phyloP scores from a whole-genome alignment of 2,797 vertebrate genomes.

The Anabas testudineus region DNA sequence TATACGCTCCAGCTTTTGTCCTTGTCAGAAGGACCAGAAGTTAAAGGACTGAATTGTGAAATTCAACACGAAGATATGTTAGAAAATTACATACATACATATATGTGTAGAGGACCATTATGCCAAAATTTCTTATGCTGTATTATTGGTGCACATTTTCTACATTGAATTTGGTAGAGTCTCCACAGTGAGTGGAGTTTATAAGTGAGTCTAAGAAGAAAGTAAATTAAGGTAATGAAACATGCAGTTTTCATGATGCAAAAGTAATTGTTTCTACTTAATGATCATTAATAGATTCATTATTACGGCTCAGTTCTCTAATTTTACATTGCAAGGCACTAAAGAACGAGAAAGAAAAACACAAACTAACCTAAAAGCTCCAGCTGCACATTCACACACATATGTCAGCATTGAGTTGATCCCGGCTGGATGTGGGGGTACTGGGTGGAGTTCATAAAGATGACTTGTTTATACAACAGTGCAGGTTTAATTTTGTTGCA shows the following conservation, averaged over 20 bases:
- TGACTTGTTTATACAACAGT: neutral
- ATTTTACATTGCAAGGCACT: conserved; percentile 5
- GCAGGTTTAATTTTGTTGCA: neutral
- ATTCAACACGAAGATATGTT: conserved; percentile 1
- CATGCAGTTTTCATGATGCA: conserved; percentile 31
- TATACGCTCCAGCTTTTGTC: neutral
- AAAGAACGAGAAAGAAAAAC: neutral
- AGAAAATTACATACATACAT: neutral
- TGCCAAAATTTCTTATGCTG: neutral
- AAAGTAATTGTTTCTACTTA: conserved; percentile 50
- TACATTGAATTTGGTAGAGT: too few species aligned
- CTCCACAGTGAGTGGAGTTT: neutral
- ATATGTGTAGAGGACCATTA: too few species aligned
- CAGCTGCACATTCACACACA: conserved; percentile 15
- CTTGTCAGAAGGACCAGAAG: too few species aligned
- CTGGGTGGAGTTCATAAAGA: conserved; percentile 2
- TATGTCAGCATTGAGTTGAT: neutral
- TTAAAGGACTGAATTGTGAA: conserved; percentile 7
- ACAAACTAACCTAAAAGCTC: neutral
- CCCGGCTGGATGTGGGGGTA: neutral
- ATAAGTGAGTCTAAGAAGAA: conserved; percentile 2
- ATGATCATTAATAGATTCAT: conserved; percentile 47
- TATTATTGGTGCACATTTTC: too few species aligned
- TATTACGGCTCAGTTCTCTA: conserved; percentile 16
- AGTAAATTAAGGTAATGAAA: conserved; percentile 41